Percentiles rank a stretch among this genome's conserved stretches.
These are phyloP conservation scores for Melieria picta DNA, from an alignment of 2,888 invertebrate species.

Conservation along the genomic window DNA sequence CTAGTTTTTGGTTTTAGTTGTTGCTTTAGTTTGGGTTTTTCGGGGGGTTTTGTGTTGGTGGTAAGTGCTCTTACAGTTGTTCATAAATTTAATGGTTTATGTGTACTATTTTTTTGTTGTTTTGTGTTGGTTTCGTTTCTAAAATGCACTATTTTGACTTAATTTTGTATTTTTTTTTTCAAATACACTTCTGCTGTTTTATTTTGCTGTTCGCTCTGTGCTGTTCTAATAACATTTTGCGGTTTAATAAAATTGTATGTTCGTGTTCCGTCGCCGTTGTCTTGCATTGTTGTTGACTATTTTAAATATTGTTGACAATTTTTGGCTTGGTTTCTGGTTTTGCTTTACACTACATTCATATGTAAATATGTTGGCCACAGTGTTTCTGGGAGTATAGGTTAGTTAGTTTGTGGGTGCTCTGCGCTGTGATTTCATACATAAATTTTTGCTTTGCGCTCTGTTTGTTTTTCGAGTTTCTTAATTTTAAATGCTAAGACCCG, in stretches of 20 bases:
- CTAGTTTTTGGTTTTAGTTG: background rate
- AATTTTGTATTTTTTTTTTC: background rate
- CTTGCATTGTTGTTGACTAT: background rate
- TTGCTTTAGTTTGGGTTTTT: background rate
- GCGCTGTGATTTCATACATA: background rate
- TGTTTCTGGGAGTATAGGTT: background rate
- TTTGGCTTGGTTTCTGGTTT: background rate
- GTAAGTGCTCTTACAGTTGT: background rate
- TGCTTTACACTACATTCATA: background rate
- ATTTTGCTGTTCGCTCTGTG: background rate
- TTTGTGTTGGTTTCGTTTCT: too few relatives aligned
- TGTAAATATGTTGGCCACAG: background rate
- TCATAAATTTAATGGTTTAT: too few relatives aligned
- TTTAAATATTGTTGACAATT: too few relatives aligned
- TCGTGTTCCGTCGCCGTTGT: background rate
- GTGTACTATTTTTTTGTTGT: too few relatives aligned
- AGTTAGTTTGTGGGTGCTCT: background rate
- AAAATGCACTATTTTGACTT: too few relatives aligned
- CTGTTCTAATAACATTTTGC: background rate
- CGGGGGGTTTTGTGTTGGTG: background rate
- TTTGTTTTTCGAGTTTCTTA: background rate
- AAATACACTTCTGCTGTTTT: background rate
- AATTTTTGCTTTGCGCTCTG: background rate
- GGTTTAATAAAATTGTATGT: background rate
- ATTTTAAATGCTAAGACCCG: conserved; percentile 30